Percentiles rank a stretch among this genome's conserved stretches.
These are phyloP conservation scores for Hyles vespertilio DNA, from an alignment of 1,140 invertebrate species.

Conservation along the genomic window DNA sequence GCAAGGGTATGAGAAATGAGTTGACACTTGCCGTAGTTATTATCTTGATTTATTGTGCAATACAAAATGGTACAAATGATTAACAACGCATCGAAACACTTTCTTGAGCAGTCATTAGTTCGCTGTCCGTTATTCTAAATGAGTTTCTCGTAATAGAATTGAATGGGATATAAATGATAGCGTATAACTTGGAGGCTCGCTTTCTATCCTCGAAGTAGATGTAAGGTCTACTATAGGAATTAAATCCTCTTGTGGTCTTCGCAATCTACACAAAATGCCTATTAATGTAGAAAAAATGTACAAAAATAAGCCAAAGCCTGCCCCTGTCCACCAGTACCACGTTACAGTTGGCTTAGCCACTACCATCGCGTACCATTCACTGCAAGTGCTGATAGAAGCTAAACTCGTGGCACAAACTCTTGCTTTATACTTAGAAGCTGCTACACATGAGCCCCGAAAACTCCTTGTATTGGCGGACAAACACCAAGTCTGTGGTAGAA, in stretches of 20 bases:
- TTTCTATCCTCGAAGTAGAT: constrained; percentile 12
- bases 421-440: constrained; percentile 41
- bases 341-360: constrained; percentile 11
- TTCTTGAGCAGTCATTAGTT: constrained; percentile 1
- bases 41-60: constrained; percentile 5
- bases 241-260: constrained; percentile 22
- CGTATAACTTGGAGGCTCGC: constrained; percentile 11
- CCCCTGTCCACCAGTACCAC: constrained; percentile 40
- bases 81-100: constrained; percentile 29
- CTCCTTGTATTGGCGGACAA: constrained; percentile 32
- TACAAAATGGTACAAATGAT: constrained; percentile 11
- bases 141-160: constrained; percentile 10
- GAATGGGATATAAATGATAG: background rate
- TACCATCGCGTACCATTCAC: constrained; percentile 32
- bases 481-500: constrained; percentile 48
- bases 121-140: background rate
- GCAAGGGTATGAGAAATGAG: background rate
- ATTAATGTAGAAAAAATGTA: constrained; percentile 30
- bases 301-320: constrained; percentile 40
- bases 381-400: constrained; percentile 43
- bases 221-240: constrained; percentile 35
- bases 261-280: constrained; percentile 22
- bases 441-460: constrained; percentile 29
- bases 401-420: constrained; percentile 51
- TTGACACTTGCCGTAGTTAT: no score